A percentile compares a stretch with the other conserved stretches of the same genome.
phyloP scores from a whole-genome alignment of 1,140 invertebrate species.

The Sinonovacula constricta region DNA sequence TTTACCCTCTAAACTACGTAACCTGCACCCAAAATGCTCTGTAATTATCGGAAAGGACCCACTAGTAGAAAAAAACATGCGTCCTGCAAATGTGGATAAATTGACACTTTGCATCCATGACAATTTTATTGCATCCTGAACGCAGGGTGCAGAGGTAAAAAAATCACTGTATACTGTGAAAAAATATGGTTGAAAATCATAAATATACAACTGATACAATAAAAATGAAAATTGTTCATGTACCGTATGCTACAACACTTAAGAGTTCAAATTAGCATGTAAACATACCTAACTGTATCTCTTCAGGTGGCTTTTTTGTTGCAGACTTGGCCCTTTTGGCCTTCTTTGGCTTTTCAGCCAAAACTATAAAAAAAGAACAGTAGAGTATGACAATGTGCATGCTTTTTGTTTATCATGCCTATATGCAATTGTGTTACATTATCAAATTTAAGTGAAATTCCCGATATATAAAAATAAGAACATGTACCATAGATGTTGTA shows the following conservation, averaged over 20 bases:
- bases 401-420: neutral
- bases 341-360: constrained; percentile 53
- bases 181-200: neutral
- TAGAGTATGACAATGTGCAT: neutral
- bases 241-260: too few relatives aligned
- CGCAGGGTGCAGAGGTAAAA: neutral
- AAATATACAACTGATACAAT: neutral
- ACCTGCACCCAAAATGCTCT: too few relatives aligned
- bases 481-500: neutral
- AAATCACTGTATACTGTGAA: neutral
- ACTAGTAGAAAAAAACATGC: too few relatives aligned
- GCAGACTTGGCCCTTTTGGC: constrained; percentile 54
- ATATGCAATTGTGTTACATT: neutral
- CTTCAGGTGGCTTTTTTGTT: constrained; percentile 51
- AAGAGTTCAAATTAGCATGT: neutral
- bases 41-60: too few relatives aligned
- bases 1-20: too few relatives aligned
- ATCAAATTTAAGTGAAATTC: neutral
- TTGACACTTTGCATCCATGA: neutral
- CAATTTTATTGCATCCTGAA: neutral
- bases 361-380: constrained; percentile 8
- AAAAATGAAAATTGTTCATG: neutral
- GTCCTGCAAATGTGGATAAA: too few relatives aligned
- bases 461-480: neutral
- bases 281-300: constrained; percentile 52